phyloP scores from a whole-genome alignment of 2,113 vertebrate genomes.

The Boulengeromyrus knoepffleri region DNA sequence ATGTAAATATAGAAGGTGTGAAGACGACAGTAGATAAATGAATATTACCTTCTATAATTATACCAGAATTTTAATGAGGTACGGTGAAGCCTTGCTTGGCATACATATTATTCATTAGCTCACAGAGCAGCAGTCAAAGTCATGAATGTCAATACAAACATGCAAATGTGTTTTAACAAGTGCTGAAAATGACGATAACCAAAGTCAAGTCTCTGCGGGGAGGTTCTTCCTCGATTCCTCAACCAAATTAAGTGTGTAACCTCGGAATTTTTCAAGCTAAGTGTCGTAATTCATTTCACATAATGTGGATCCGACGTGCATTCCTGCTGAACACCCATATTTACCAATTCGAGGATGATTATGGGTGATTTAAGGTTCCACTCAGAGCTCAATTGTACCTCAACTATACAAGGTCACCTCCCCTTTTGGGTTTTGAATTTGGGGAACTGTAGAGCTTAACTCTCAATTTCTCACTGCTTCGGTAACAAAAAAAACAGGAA shows the following conservation, averaged over 20 bases:
- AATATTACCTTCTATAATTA: conserved; percentile 17
- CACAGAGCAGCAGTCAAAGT: neutral
- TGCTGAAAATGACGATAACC: neutral
- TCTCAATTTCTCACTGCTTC: neutral
- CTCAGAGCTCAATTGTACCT: neutral
- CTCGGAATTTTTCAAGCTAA: neutral
- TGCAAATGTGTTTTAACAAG: conserved; percentile 1
- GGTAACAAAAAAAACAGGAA: neutral
- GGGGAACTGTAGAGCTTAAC: neutral
- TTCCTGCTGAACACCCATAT: neutral
- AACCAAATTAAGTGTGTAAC: neutral
- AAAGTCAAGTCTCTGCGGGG: neutral
- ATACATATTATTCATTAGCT: conserved; percentile 6
- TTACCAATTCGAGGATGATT: neutral
- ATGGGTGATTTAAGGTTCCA: neutral
- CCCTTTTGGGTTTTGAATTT: neutral
- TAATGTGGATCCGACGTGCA: neutral
- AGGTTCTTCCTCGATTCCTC: neutral
- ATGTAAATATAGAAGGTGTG: neutral
- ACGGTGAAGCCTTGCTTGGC: neutral
- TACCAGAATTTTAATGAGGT: neutral
- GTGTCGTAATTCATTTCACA: neutral
- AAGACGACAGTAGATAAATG: neutral
- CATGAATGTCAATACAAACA: neutral
- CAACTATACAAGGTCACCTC: neutral